phyloP scores from a whole-genome alignment of 2,797 vertebrate genomes.

The Pipistrellus nathusii region DNA sequence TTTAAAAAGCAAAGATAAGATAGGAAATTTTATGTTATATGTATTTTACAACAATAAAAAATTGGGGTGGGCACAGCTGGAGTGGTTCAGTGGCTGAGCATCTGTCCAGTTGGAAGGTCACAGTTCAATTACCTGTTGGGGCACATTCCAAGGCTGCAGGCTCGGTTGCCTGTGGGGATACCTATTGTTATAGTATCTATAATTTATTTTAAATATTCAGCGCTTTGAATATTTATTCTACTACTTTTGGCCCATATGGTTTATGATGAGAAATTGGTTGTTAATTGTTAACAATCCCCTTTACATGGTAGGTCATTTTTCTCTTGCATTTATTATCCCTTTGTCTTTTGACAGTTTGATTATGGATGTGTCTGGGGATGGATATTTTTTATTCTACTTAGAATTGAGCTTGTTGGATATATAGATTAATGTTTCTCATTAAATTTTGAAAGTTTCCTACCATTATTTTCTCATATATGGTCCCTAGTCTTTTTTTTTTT shows the following conservation, averaged over 20 bases:
- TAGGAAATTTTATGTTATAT: no score
- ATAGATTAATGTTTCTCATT: background rate
- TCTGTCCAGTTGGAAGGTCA: no score
- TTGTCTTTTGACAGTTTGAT: background rate
- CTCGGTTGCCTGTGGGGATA: no score
- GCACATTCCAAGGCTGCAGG: no score
- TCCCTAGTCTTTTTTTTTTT: background rate
- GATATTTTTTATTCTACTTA: background rate
- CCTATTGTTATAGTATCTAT: no score
- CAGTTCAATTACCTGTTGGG: no score
- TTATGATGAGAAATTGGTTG: background rate
- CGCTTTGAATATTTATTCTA: background rate
- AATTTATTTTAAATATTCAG: background rate
- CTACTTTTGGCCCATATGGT: background rate
- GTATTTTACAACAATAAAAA: no score
- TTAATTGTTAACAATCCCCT: background rate
- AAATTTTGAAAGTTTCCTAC: background rate
- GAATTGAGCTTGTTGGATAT: background rate
- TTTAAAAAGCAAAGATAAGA: no score
- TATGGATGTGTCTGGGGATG: background rate
- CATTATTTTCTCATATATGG: background rate
- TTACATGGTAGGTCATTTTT: background rate
- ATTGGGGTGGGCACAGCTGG: no score
- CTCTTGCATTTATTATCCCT: background rate
- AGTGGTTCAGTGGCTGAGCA: no score